A percentile compares a stretch with the other conserved stretches of the same genome.
These are phyloP conservation scores for Meghimatium bilineatum DNA, from an alignment of 2,888 invertebrate genomes.

Conservation along the genomic window DNA sequence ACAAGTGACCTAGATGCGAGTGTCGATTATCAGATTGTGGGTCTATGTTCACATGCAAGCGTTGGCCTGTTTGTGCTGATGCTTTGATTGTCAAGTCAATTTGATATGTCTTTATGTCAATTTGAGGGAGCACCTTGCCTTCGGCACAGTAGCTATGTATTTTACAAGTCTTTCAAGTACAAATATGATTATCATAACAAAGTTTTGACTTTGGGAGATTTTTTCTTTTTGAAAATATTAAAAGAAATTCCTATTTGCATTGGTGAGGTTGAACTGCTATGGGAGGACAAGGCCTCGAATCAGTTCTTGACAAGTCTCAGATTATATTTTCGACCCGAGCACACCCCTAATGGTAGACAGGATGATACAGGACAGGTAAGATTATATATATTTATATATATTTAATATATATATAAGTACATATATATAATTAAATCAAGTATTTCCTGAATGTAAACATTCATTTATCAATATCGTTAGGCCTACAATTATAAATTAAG, in stretches of 20 bases:
- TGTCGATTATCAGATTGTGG: slow-evolving; percentile 52
- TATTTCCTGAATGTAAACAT: no score
- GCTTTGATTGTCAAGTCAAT: slow-evolving; percentile 26
- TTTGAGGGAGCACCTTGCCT: slow-evolving; percentile 90
- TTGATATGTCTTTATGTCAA: slow-evolving; percentile 79
- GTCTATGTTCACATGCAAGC: slow-evolving; percentile 53
- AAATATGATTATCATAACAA: slow-evolving; percentile 77
- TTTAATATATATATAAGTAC: no score
- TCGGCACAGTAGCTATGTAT: slow-evolving; percentile 91
- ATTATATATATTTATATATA: no score
- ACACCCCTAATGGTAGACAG: slow-evolving; percentile 88
- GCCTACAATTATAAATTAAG: no score
- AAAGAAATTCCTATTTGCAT: slow-evolving; percentile 89
- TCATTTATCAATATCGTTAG: no score
- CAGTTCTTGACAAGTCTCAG: slow-evolving; percentile 87
- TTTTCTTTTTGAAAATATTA: slow-evolving; percentile 93
- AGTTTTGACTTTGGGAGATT: slow-evolving; percentile 88
- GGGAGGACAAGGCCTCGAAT: slow-evolving; percentile 90
- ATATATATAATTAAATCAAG: no score
- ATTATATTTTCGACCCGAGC: slow-evolving; percentile 93
- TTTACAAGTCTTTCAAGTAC: slow-evolving; percentile 91
- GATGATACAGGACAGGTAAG: slow-evolving; percentile 88
- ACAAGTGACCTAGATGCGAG: slow-evolving; percentile 70
- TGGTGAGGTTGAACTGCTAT: slow-evolving; percentile 92
- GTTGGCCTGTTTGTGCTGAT: slow-evolving; percentile 36